Evolutionary conservation across 2,888 invertebrate species (phyloP).

Genomic region (Timema podura): DNA sequence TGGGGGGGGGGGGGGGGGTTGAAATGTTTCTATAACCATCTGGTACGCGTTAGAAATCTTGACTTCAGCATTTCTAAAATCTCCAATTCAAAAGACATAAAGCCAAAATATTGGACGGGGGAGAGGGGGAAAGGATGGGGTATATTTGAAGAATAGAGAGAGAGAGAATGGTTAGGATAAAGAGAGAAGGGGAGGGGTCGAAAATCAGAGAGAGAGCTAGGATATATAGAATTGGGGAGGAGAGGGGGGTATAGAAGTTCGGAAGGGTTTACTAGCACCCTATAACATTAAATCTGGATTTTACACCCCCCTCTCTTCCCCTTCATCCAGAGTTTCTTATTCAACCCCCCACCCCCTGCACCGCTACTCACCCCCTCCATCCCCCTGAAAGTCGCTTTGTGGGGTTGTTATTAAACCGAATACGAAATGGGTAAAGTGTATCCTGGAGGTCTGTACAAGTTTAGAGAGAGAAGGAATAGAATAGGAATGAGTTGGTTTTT

Average conservation of each 20-base stretch:
- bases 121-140: not conserved
- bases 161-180: not conserved
- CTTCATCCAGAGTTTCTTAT: not conserved
- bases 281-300: conserved; percentile 17
- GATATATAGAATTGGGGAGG: not conserved
- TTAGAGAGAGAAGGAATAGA: too few species aligned
- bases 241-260: not conserved
- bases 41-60: not conserved
- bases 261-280: conserved; percentile 14
- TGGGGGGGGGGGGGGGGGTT: not conserved
- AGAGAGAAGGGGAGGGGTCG: not conserved
- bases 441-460: not conserved
- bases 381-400: conserved; percentile 8
- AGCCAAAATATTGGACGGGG: conserved; percentile 19
- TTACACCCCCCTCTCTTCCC: not conserved
- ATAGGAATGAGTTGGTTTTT: too few species aligned
- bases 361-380: not conserved
- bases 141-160: too few species aligned
- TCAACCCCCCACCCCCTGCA: not conserved
- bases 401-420: conserved; percentile 17
- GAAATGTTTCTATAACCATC: conserved; percentile 5
- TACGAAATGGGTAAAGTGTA: conserved; percentile 10
- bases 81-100: conserved; percentile 26
- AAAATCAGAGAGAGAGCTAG: too few species aligned
- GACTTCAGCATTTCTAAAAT: conserved; percentile 18